Conservation (phyloP, 2,113 vertebrate genomes). For the Leucosticte australis region DNA sequence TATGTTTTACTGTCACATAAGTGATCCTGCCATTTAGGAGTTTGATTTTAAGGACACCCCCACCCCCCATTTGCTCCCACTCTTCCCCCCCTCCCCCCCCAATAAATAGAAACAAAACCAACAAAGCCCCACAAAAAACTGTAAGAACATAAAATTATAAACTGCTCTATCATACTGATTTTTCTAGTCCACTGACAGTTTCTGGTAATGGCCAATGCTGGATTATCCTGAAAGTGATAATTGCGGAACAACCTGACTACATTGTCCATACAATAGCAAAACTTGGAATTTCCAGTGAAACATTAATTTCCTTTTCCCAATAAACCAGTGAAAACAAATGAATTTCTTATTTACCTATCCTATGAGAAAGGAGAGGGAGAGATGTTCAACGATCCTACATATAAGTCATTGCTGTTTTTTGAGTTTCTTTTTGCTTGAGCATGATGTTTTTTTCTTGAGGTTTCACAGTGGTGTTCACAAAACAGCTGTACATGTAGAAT, state of each 20-base stretch:
- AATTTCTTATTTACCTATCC: not conserved
- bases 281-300: not conserved
- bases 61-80: accelerated
- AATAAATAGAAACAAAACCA: not conserved
- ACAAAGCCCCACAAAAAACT: not conserved
- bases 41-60: not conserved
- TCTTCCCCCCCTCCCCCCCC: accelerated
- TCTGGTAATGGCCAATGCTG: not conserved
- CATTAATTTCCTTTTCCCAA: not conserved
- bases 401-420: not conserved
- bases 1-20: not conserved
- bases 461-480: not conserved
- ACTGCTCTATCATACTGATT: not conserved
- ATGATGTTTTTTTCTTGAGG: not conserved
- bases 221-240: not conserved
- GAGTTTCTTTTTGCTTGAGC: not conserved
- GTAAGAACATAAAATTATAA: not conserved
- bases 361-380: not conserved
- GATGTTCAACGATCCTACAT: not conserved
- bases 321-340: not conserved
- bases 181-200: not conserved
- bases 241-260: not conserved
- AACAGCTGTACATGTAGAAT: not conserved
- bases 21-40: not conserved
- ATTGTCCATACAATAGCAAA: not conserved